A percentile compares a stretch with the other conserved stretches of the same genome.
Evolutionary conservation across 2,888 invertebrate genomes (phyloP).

Genomic region (Julus scandinavius): DNA sequence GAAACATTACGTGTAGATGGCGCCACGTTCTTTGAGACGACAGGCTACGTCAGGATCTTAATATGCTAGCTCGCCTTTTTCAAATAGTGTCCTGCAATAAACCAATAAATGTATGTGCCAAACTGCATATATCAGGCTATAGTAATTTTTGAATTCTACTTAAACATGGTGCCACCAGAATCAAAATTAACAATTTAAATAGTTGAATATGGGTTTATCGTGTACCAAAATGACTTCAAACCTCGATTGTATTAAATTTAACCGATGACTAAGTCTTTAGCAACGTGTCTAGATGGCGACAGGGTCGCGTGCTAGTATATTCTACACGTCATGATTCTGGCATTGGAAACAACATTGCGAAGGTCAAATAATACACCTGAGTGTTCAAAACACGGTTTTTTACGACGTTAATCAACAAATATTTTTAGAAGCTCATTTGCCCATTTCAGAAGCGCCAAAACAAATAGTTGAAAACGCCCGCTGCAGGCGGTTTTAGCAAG

Average conservation of each 20-base stretch:
- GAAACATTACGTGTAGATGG: background rate
- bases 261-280: background rate
- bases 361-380: background rate
- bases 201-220: no score
- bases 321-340: background rate
- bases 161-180: background rate
- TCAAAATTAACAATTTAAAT: background rate
- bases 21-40: background rate
- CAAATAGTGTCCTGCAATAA: background rate
- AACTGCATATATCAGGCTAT: background rate
- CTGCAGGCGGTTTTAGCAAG: background rate
- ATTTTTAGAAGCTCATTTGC: background rate
- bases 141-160: background rate
- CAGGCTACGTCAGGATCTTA: background rate
- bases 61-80: background rate
- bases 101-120: background rate
- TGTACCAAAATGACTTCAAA: no score
- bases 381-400: background rate
- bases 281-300: slow-evolving; percentile 5
- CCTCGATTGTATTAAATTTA: background rate
- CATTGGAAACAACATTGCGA: background rate
- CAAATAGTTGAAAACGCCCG: background rate
- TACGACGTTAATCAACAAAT: background rate
- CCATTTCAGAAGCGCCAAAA: background rate
- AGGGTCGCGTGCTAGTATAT: background rate